Evolutionary conservation across 2,888 invertebrate genomes (phyloP), one percentile per base, ranked within the genome.

Genomic region (Phengaris alcon): DNA sequence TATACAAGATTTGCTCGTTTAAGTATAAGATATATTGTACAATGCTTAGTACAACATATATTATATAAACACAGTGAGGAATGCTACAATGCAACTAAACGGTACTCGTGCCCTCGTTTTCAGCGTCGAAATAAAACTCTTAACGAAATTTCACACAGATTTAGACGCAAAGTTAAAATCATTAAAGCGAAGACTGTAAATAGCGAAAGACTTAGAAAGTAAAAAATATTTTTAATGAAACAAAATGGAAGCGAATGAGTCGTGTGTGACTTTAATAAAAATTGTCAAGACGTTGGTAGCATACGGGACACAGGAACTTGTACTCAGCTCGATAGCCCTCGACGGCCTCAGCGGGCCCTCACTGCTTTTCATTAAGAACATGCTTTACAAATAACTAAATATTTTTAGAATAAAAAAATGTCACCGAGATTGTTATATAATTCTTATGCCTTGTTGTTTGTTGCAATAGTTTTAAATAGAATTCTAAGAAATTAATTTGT

Each of bases 291-390:
- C 54, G 68, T 35, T 68, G 72, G 72, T 52, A 35, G 86, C 86
- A 88, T 86, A 87, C 86, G 86, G 84, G 79, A 81, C 85, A 80
- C 80, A 84, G 85, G 79, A 80, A 82, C 83, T 80, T 80, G 85
- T 89, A 83, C 91, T 90, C 83, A 84, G 82, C 90, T 91, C 81
- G 85, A 93, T 90, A 89, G 85, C 88, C 81, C 91, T 92, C 85
- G 84, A 90, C 85, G 84, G 77, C 82, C 84, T 82, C 83, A 85
- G 79, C 83, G 84, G 82, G 86, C 87, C 85, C 87, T 87, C 83
- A 84, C 85, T 85, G 86, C 85, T 84, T 89, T 89, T 88, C 87
- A 88, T 72, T 72, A 72, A 72, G 52, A 70, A 54, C 52, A 72
- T 35, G 54, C 51, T 54, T 72, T 72, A 72, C 72, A 72, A 68